phyloP scores from a whole-genome alignment of 2,888 invertebrate species.

The Arge pagana region DNA sequence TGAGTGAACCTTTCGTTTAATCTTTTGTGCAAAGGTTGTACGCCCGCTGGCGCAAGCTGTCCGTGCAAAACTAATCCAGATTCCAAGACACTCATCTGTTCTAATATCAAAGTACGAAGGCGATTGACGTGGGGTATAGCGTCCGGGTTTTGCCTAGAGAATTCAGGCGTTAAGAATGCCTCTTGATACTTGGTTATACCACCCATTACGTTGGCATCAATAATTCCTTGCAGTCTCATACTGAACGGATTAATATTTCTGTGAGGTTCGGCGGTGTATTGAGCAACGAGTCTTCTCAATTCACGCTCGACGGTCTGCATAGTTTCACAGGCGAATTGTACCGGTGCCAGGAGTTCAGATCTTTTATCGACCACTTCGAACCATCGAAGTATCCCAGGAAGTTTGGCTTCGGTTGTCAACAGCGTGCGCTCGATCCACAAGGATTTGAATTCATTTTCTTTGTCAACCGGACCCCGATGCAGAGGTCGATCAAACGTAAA shows the following conservation, averaged over 20 bases:
- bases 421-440: conserved; percentile 94
- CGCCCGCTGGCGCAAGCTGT: conserved; percentile 82
- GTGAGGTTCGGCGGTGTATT: conserved; percentile 80
- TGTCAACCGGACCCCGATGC: conserved; percentile 87
- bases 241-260: conserved; percentile 89
- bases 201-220: conserved; percentile 95
- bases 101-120: conserved; percentile 72
- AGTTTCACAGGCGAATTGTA: conserved; percentile 91
- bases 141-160: conserved; percentile 66
- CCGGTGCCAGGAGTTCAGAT: conserved; percentile 79
- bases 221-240: conserved; percentile 90
- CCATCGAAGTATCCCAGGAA: conserved; percentile 93
- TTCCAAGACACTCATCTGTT: conserved; percentile 81
- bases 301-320: conserved; percentile 90
- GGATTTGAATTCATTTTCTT: conserved; percentile 94
- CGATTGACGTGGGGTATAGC: conserved; percentile 64
- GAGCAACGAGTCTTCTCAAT: conserved; percentile 76
- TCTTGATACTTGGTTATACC: conserved; percentile 95
- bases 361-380: conserved; percentile 83
- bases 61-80: conserved; percentile 85
- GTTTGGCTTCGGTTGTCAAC: conserved; percentile 76
- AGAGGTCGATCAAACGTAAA: conserved; percentile 91
- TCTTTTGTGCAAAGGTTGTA: conserved; percentile 88
- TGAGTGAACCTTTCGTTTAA: conserved; percentile 86
- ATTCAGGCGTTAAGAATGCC: conserved; percentile 87